Evolutionary conservation across 2,113 vertebrate species (phyloP), one percentile per base, ranked within the genome.

Genomic region (Haemorhous mexicanus): DNA sequence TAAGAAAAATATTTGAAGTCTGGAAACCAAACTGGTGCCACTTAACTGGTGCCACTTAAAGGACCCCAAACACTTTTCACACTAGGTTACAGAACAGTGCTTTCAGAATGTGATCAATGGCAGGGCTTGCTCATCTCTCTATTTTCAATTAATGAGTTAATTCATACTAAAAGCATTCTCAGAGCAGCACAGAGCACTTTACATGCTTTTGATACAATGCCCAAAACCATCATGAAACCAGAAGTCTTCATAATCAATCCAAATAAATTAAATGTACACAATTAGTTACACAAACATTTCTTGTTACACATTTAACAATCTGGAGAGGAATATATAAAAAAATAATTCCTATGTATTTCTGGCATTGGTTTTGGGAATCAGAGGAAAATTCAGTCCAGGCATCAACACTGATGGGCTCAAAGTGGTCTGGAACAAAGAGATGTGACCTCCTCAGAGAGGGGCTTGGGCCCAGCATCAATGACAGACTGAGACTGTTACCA

Each of bases 401-500:
- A 80, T 23, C 41, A 59, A 35, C 27, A 39, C 3, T 33, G 64
- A 81, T 23, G 22, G 9, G 33, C 52, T 95, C 43, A 0, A 74
- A 61, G 49, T 44, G 47, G 35, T 87, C 33, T 72, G 74, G 21
- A 68, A 12, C 7, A 26, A 46, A 74, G 68, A 27, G 5, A 41
- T n/a, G 1, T 28, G 80, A 58, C 6, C 28, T 62, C 53, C 63
- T 75, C 43, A 23, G 3, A 5, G 10, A 39, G 35, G 13, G 39
- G 23, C 56, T 56, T 47, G 23, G 50, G 23, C 9, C 12, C 64
- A 50, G 1, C 0, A 5, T 28, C 11, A 27, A 55, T n/a, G 73
- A 10, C 0, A 2, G 5, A 7, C 15, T n/a, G 7, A 2, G 4
- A 5, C 9, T n/a, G 7, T 3, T 9, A 24, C 13, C 28, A 32